These are phyloP conservation scores for Petrolisthes manimaculis DNA, from an alignment of 2,888 invertebrate genomes.

Conservation along the genomic window DNA sequence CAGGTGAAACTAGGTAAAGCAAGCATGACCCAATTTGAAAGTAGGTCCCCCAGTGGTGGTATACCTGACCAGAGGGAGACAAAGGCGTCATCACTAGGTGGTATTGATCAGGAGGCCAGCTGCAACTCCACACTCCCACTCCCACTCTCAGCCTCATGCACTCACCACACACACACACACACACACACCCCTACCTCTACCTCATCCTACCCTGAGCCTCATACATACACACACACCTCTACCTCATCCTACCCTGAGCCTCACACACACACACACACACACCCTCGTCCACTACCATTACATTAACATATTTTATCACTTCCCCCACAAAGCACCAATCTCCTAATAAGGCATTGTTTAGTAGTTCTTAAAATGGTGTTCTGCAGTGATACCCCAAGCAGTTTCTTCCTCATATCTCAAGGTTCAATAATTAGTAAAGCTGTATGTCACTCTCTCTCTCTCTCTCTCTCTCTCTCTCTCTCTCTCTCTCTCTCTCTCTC, in stretches of 20 bases:
- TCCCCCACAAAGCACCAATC: neutral
- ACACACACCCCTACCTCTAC: neutral
- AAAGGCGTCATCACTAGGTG: conserved; percentile 10
- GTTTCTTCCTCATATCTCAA: too few relatives aligned
- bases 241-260: too few relatives aligned
- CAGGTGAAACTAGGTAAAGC: too few relatives aligned
- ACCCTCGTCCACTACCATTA: neutral
- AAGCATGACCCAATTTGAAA: too few relatives aligned
- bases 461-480: neutral
- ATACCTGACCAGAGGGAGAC: neutral
- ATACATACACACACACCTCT: neutral
- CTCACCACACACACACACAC: neutral
- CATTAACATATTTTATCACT: neutral
- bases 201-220: neutral
- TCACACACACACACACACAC: neutral
- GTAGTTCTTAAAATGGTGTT: too few relatives aligned
- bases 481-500: neutral
- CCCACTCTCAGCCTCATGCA: neutral
- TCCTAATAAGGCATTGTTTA: too few relatives aligned
- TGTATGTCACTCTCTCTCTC: too few relatives aligned
- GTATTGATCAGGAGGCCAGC: neutral
- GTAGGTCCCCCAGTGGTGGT: too few relatives aligned
- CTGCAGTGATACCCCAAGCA: too few relatives aligned
- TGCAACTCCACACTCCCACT: neutral
- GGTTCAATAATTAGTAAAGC: too few relatives aligned